These are phyloP conservation scores for Hermetia illucens DNA, from an alignment of 1,140 invertebrate genomes.

Conservation along the genomic window DNA sequence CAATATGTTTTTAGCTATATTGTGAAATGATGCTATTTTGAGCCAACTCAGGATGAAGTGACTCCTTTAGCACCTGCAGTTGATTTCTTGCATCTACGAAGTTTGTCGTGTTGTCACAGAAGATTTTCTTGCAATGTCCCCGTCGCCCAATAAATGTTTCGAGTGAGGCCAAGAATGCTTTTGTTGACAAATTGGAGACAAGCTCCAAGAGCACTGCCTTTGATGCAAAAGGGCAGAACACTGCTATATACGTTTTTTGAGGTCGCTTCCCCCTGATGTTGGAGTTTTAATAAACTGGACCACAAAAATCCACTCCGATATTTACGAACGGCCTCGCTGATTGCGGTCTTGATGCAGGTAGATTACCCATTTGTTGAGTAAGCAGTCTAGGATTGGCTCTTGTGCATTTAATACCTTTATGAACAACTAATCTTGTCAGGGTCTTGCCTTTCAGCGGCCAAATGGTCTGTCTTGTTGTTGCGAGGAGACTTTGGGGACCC, in stretches of 20 bases:
- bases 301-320: conserved; percentile 9
- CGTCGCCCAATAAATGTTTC: conserved; percentile 7
- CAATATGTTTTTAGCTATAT: too few species aligned
- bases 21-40: too few species aligned
- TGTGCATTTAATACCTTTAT: not conserved
- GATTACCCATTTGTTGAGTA: conserved; percentile 12
- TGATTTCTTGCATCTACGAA: conserved; percentile 1
- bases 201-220: conserved; percentile 16
- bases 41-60: too few species aligned
- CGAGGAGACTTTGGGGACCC: not conserved
- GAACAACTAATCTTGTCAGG: too few species aligned
- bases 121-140: conserved; percentile 4
- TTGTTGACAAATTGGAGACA: conserved; percentile 7
- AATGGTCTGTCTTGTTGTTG: too few species aligned
- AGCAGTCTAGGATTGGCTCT: not conserved
- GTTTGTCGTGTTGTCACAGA: not conserved
- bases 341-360: conserved; percentile 9
- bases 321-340: conserved; percentile 5
- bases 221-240: conserved; percentile 10
- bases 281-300: conserved; percentile 2
- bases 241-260: conserved; percentile 6
- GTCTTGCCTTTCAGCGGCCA: too few species aligned
- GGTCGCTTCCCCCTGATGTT: conserved; percentile 9
- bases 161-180: conserved; percentile 7
- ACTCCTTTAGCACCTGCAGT: too few species aligned